Evolutionary conservation across 2,113 vertebrate species (phyloP).

Genomic region (Stomatorhinus ivindoensis): DNA sequence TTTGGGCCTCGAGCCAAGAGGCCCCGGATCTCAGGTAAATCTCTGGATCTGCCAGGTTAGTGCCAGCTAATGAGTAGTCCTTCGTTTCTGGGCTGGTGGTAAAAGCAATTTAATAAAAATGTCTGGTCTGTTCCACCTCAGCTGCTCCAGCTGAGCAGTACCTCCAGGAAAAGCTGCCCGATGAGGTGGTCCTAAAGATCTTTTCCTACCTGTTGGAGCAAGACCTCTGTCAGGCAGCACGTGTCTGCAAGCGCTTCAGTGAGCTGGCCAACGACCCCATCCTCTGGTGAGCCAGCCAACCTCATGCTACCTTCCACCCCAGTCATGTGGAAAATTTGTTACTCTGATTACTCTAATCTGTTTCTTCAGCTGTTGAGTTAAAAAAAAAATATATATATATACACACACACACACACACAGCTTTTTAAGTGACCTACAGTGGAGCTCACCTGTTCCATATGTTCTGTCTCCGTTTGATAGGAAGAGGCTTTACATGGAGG

Average conservation of each 20-base stretch:
- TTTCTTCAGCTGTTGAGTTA: background rate
- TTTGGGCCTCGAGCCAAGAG: conserved; percentile 96
- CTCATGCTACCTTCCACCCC: background rate
- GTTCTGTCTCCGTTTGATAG: conserved; percentile 49
- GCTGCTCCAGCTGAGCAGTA: conserved; percentile 97
- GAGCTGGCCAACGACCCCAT: conserved; percentile 98
- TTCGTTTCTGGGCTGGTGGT: background rate
- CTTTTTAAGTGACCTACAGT: background rate
- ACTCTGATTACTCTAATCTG: background rate
- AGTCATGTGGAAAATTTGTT: background rate
- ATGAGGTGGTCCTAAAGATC: conserved; percentile 97
- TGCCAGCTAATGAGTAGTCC: background rate
- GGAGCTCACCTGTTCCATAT: background rate
- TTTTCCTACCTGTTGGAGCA: conserved; percentile 97
- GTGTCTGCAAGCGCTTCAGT: conserved; percentile 98
- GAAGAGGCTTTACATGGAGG: conserved; percentile 98
- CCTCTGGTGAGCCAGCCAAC: conserved; percentile 80
- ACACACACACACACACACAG: no score
- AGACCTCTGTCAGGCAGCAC: conserved; percentile 93
- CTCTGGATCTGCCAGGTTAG: conserved; percentile 89
- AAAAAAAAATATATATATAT: no score
- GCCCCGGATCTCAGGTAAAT: conserved; percentile 93
- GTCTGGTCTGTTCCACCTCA: conserved; percentile 36
- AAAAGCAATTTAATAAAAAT: background rate
- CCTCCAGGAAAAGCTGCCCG: conserved; percentile 96